phyloP scores from a whole-genome alignment of 2,113 vertebrate genomes.

The Zosterops lateralis region DNA sequence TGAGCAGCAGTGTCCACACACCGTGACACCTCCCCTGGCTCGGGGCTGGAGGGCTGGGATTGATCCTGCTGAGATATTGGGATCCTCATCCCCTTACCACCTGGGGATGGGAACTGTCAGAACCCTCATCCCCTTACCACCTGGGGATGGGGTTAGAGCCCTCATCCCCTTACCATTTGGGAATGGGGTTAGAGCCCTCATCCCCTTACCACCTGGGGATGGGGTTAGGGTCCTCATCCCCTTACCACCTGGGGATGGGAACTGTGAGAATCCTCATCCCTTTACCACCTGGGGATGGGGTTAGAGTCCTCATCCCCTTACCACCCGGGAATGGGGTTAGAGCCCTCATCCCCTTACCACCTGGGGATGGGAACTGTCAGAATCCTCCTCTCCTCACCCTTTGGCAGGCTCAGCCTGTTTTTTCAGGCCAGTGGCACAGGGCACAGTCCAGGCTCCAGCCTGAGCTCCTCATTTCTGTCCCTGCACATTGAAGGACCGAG shows the following conservation, averaged over 20 bases:
- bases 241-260: neutral
- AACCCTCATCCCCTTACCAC: too few species aligned
- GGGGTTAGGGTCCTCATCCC: too few species aligned
- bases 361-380: neutral
- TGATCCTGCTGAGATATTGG: neutral
- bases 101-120: too few species aligned
- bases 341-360: too few species aligned
- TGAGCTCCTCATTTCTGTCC: neutral
- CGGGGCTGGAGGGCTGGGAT: neutral
- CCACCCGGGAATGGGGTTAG: too few species aligned
- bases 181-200: too few species aligned
- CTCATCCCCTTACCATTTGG: too few species aligned
- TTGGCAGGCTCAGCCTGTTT: neutral
- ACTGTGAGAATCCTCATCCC: neutral
- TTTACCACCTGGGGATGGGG: too few species aligned
- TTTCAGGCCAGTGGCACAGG: neutral
- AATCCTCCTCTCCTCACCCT: fast-evolving
- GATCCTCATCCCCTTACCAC: neutral
- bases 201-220: too few species aligned
- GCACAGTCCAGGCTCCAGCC: neutral
- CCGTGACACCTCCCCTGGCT: fast-evolving
- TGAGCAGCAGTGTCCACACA: neutral
- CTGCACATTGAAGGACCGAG: neutral
- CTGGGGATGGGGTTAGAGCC: too few species aligned
- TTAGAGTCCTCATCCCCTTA: too few species aligned